Conservation (phyloP, 2,797 vertebrate genomes). For the Pteronotus mesoamericanus region DNA sequence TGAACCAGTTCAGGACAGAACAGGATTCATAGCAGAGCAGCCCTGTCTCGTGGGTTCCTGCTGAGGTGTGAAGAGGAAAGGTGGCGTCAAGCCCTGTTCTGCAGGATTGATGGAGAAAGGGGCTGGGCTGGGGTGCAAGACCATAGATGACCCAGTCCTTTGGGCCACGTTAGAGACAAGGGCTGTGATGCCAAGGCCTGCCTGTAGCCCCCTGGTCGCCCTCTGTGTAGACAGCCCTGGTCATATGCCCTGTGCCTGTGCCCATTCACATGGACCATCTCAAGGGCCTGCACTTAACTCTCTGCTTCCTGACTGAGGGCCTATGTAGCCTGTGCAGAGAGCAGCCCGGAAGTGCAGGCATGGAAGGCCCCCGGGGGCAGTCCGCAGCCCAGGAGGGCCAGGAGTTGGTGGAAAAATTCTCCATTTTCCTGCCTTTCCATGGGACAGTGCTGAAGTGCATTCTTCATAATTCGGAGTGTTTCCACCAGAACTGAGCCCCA, state of each 20-base stretch:
- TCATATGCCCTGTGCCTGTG: background rate
- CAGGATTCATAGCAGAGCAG: background rate
- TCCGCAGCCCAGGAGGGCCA: background rate
- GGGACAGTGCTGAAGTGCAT: background rate
- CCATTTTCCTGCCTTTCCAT: background rate
- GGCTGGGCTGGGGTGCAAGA: background rate
- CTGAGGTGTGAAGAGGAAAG: background rate
- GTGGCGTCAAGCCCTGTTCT: background rate
- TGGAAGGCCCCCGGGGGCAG: background rate
- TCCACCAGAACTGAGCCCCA: background rate
- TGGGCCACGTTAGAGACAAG: background rate
- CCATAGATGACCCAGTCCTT: background rate
- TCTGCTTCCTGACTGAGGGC: background rate
- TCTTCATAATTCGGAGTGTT: background rate
- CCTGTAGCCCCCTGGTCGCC: too few species aligned
- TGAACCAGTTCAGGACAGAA: background rate
- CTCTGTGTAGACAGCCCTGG: background rate
- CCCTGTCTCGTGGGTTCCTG: background rate
- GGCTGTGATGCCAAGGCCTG: background rate
- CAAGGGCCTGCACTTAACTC: background rate
- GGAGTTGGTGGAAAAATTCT: background rate
- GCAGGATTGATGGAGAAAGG: background rate
- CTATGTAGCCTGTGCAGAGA: background rate
- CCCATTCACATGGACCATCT: background rate
- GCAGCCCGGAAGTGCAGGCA: background rate